Evolutionary conservation across 1,140 invertebrate species (phyloP).

Genomic region (Berghia stephanieae): DNA sequence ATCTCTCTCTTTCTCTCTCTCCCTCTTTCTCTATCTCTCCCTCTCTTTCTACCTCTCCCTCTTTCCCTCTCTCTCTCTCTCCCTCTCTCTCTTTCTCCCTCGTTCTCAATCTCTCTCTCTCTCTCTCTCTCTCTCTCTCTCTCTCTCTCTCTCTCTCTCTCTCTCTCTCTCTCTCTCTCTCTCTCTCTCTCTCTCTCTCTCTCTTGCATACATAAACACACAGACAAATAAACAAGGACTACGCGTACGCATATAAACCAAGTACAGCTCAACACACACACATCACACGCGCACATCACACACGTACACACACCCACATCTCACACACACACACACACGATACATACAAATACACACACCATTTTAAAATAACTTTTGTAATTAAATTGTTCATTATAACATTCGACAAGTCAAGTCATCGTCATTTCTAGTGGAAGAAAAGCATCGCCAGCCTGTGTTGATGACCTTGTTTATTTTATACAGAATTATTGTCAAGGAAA

Average conservation of each 20-base stretch:
- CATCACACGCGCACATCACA: no score
- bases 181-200: not conserved
- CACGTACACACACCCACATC: no score
- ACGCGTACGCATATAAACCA: not conserved
- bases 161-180: not conserved
- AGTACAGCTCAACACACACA: no score
- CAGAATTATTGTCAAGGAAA: not conserved
- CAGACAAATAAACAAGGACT: not conserved
- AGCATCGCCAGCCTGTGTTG: not conserved
- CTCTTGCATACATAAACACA: not conserved
- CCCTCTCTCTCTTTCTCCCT: not conserved
- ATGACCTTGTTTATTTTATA: constrained; percentile 18
- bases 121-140: constrained; percentile 1
- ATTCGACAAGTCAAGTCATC: no score
- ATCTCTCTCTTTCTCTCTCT: not conserved
- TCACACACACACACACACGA: no score
- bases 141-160: constrained; percentile 14
- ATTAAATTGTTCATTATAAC: no score
- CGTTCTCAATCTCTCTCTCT: not conserved
- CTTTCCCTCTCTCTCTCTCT: not conserved
- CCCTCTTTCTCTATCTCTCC: not conserved
- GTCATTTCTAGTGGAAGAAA: no score
- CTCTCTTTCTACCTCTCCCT: not conserved
- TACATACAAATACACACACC: not conserved
- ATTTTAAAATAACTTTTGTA: not conserved